Evolutionary conservation across 64 coral and sea anemone genomes (phyloP), one percentile per base, ranked within the genome.

Genomic region (Stichodactyla helianthus): DNA sequence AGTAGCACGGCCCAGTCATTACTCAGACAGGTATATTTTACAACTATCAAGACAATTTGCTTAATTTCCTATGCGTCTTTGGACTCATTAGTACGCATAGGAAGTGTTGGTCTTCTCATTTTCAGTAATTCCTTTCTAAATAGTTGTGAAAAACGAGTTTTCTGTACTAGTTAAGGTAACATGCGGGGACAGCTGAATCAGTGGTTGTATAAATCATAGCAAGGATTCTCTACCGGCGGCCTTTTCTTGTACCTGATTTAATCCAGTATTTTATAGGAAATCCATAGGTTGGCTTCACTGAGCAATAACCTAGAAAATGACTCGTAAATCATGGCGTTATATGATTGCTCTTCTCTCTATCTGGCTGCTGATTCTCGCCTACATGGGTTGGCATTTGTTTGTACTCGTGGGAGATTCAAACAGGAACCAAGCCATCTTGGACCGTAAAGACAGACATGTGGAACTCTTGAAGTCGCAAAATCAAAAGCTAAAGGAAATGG

Each of bases 381-480:
- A 96, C 52, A 95, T 95, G 94, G 94, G 87, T 5, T 95, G 87
- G 63, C 89, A 95, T 56, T 89, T 93, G 81, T 82, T 96, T 16
- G 88, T 88, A 8, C 61, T 96, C 12, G 91, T 87, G 0, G 94
- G 93, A 5, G 94, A 96, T 55, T 63, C 91, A 16, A 96, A 93
- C 44, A 86, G 86, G 78, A 88, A 63, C 20, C 81, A 25, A 23
- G 91, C 79, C 5, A 83, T 84, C 68, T 96, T 52, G 50, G 50
- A 84, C 9, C 90, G 82, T 54, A 96, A 92, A 64, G 88, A 96
- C 53, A 71, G 74, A 67, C 88, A 90, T 52, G 60, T 96, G 16
- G 88, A 93, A 2, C 50, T 96, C 50, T 44, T 96, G 35, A 52
- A 89, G 82, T 80, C 56, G 17, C 88, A 93, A 84, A 90, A 93